Evolutionary conservation across 2,888 invertebrate genomes (phyloP), one percentile per base, ranked within the genome.

Genomic region (Cancer borealis): DNA sequence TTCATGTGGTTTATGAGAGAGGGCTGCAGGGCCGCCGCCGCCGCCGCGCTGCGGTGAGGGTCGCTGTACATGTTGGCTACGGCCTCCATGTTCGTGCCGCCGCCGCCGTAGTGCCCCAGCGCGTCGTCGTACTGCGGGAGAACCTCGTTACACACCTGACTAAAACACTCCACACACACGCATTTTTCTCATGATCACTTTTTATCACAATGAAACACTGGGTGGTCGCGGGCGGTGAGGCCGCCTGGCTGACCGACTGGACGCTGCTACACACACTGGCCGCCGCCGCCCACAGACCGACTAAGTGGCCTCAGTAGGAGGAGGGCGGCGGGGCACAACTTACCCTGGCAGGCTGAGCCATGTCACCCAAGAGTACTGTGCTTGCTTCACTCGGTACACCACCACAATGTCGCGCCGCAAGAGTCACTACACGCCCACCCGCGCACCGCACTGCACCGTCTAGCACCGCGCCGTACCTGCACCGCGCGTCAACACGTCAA

Each of bases 401-500:
- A 95, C 94, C 73, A 89, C 92, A 94, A 92, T 90, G 92, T 94
- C 92, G 92, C 94, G 94, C 94, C 92, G 92, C 92, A 92, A 92
- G 30, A 94, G 94, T 92, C 94, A 92, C 94, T 94, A 92, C 92
- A 95, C 95, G 92, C 95, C 93, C 95, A 94, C 95, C 92, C 94
- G 92, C 94, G 92, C 94, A 94, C 94, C 94, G 94, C 94, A 95
- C 93, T 93, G 95, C 95, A 95, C 95, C 95, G 94, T 94, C 95
- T 95, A 95, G 91, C 93, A 95, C 95, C 95, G 94, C 95, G 95
- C 95, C 94, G 94, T 95, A 92, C 95, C 93, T 93, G 92, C 95
- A 94, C 93, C 94, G 95, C 95, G 94, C 95, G 95, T 95, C 95
- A 95, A 95, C 95, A 95, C 95, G 95, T 95, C 95, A 95, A 94